phyloP scores from a whole-genome alignment of 1,140 invertebrate genomes.

The Tyrophagus putrescentiae region DNA sequence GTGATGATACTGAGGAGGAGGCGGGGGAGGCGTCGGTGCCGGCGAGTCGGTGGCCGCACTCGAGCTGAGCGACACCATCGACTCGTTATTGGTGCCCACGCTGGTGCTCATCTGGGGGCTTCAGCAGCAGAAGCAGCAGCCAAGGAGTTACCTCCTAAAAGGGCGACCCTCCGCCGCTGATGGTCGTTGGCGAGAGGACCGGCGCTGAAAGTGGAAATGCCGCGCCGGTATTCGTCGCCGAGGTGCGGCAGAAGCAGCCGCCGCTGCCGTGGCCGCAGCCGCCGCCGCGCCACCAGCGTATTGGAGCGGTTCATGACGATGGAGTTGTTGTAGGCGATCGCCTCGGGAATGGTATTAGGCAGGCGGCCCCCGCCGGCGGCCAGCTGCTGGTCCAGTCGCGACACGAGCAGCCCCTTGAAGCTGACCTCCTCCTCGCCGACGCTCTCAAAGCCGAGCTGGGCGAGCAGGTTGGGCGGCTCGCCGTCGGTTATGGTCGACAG shows the following conservation, averaged over 20 bases:
- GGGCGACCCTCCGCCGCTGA: background rate
- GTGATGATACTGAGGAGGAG: background rate
- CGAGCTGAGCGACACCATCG: background rate
- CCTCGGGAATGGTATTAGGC: background rate
- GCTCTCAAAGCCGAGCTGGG: constrained; percentile 49
- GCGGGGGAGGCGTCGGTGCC: background rate
- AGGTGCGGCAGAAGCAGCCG: background rate
- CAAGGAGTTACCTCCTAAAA: too few species aligned
- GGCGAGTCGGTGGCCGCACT: background rate
- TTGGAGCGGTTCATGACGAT: constrained; percentile 10
- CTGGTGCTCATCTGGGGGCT: background rate
- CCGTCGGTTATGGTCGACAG: constrained; percentile 66
- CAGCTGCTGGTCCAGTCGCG: background rate
- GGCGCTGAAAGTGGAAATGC: background rate
- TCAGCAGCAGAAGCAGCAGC: too few species aligned
- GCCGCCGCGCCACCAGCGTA: background rate
- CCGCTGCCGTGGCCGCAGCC: background rate
- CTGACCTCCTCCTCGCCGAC: constrained; percentile 58
- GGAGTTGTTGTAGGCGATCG: constrained; percentile 6
- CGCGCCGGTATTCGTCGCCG: too few species aligned
- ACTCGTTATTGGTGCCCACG: background rate
- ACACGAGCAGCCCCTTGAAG: constrained; percentile 12
- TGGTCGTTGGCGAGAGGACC: background rate
- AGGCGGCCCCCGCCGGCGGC: background rate
- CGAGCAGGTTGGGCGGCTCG: constrained; percentile 63